phyloP scores from a whole-genome alignment of 2,888 invertebrate genomes.

The Mimas tiliae region DNA sequence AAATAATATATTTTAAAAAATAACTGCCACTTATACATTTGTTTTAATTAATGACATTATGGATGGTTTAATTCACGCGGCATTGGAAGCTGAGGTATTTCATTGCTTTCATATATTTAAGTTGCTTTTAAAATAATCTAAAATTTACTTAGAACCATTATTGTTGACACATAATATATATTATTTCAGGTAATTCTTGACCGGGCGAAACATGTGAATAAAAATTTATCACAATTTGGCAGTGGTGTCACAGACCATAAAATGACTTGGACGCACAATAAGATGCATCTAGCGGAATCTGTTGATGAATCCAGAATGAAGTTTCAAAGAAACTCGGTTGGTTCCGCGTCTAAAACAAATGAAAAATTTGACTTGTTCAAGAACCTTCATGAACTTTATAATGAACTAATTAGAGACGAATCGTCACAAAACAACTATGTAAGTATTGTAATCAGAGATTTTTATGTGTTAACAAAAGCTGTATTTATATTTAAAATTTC shows the following conservation, averaged over 20 bases:
- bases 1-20: slow-evolving; percentile 72
- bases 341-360: slow-evolving; percentile 63
- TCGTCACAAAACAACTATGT: slow-evolving; percentile 75
- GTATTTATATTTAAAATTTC: not conserved
- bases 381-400: slow-evolving; percentile 80
- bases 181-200: slow-evolving; percentile 77
- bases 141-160: slow-evolving; percentile 34
- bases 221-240: slow-evolving; percentile 74
- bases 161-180: slow-evolving; percentile 36
- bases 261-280: slow-evolving; percentile 84
- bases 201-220: slow-evolving; percentile 81
- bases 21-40: slow-evolving; percentile 73
- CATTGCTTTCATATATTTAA: slow-evolving; percentile 61
- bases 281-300: slow-evolving; percentile 79
- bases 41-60: slow-evolving; percentile 82
- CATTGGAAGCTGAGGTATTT: slow-evolving; percentile 84
- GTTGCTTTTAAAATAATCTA: slow-evolving; percentile 44
- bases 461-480: not conserved
- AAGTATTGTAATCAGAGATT: slow-evolving; percentile 48
- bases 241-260: slow-evolving; percentile 81
- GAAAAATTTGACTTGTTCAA: slow-evolving; percentile 82
- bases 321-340: slow-evolving; percentile 73
- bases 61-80: slow-evolving; percentile 85
- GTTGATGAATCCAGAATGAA: slow-evolving; percentile 80
- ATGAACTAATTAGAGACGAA: slow-evolving; percentile 78